Conservation (phyloP, 2,797 vertebrate species). For the Tiaroga cobitis region DNA sequence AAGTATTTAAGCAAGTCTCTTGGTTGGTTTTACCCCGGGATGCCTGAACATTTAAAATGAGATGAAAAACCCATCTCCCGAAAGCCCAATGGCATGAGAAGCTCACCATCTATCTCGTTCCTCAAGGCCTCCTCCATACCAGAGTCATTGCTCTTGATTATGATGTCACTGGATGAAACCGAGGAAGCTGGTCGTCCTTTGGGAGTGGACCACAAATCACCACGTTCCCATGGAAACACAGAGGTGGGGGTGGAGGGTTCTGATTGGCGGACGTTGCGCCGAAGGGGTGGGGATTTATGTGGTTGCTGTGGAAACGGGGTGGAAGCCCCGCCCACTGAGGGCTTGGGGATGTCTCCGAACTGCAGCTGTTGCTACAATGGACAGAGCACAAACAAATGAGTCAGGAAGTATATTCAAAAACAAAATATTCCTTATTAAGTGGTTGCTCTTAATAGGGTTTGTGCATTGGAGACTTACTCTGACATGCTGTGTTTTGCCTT, state of each 20-base stretch:
- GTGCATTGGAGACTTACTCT: slow-evolving; percentile 69
- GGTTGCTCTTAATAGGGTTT: neutral
- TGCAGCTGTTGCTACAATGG: slow-evolving; percentile 72
- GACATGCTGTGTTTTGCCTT: slow-evolving; percentile 57
- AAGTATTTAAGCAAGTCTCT: neutral
- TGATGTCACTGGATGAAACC: slow-evolving; percentile 58
- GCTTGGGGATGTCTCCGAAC: slow-evolving; percentile 71
- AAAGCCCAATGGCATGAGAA: neutral
- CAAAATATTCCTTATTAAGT: neutral
- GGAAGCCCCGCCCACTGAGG: slow-evolving; percentile 37
- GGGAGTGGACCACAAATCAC: slow-evolving; percentile 63
- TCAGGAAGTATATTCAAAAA: slow-evolving; percentile 28
- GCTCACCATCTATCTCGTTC: slow-evolving; percentile 75
- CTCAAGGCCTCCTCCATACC: slow-evolving; percentile 66
- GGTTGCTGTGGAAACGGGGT: slow-evolving; percentile 69
- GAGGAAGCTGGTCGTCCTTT: slow-evolving; percentile 61
- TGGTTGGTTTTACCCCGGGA: neutral
- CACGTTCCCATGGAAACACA: slow-evolving; percentile 82
- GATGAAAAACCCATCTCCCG: neutral
- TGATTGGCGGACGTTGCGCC: slow-evolving; percentile 64
- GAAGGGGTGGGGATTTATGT: slow-evolving; percentile 67
- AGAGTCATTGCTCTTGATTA: slow-evolving; percentile 55
- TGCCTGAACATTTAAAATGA: neutral
- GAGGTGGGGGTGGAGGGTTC: slow-evolving; percentile 69
- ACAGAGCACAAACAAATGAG: slow-evolving; percentile 4